Base-by-base conservation (phyloP, 2,888 invertebrate genomes). In the Carterocephalus palaemon region DNA sequence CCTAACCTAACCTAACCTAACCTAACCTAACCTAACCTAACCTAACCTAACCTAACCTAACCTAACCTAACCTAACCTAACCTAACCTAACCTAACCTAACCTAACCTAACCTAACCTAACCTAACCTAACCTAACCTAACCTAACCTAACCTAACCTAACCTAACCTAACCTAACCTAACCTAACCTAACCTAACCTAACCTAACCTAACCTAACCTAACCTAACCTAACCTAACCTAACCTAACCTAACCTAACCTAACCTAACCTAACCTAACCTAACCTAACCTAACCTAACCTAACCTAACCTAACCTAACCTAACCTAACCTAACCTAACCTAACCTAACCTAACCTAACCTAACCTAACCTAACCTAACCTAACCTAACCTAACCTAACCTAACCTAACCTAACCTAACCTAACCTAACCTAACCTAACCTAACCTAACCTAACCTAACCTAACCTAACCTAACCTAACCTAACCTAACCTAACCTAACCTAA, bases 191-290 rank as follows among this genome's bases (percentile, higher is more conserved):
- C 16, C 12, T 20, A 37, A 5, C 20, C 12, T 12, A 20, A 23
- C 20, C 12, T 16, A 37, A 15, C 20, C 20, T 37, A 37, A 16
- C 10, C 20, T 39, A 20, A 29, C 39, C 13, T 29, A 19, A 19
- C 24, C 13, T 38, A 24, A 8, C 19, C 19, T 19, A 19, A 29
- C 7, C 7, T 38, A 49, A 46, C 40, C 39, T 40, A 46, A 29
- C 33, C 34, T 47, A 47, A 47, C 40, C 33, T 34, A 47, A 47
- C 34, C 33, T 36, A 47, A 47, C 47, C 47, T 43, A 19, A 19
- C 19, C 19, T 19, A 19, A 19, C 19, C 48, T 49, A 46, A 46
- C 49, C 47, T 47, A 49, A 49, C 49, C 49, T 49, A 38, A 38
- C 38, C 38, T 38, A 38, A 38, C 38, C 38, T 38, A 38, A 38